Evolutionary conservation across 2,113 vertebrate genomes (phyloP).

Genomic region (Sinocyclocheilus grahami): DNA sequence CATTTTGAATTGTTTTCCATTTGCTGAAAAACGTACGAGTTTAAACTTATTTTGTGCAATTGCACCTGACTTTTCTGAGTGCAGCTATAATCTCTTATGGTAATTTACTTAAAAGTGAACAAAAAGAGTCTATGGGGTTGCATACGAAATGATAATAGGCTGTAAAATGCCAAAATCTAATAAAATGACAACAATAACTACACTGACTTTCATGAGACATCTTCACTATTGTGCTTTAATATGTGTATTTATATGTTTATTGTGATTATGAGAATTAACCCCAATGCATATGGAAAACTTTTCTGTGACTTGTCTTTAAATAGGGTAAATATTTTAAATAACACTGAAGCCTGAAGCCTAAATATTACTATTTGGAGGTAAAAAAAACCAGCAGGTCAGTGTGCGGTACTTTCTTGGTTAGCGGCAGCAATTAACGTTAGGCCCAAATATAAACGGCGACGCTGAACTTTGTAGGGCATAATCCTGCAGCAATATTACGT

Average conservation of each 20-base stretch:
- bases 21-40: not conserved
- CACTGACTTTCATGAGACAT: not conserved
- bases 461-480: not conserved
- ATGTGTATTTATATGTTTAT: not conserved
- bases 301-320: not conserved
- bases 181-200: no score
- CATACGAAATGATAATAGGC: not conserved
- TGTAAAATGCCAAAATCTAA: not conserved
- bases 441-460: not conserved
- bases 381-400: not conserved
- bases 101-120: not conserved
- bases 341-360: not conserved
- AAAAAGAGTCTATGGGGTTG: not conserved
- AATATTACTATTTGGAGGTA: not conserved
- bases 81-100: not conserved
- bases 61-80: not conserved
- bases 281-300: not conserved
- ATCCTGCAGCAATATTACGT: conserved; percentile 5
- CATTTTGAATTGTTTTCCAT: not conserved
- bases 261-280: not conserved
- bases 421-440: not conserved
- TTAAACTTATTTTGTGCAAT: not conserved
- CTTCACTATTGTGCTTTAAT: not conserved
- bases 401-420: not conserved
- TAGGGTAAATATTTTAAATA: not conserved